A percentile compares a stretch with the other conserved stretches of the same genome.
Conservation (phyloP, 2,797 vertebrate genomes). For the Agapornis canus region DNA sequence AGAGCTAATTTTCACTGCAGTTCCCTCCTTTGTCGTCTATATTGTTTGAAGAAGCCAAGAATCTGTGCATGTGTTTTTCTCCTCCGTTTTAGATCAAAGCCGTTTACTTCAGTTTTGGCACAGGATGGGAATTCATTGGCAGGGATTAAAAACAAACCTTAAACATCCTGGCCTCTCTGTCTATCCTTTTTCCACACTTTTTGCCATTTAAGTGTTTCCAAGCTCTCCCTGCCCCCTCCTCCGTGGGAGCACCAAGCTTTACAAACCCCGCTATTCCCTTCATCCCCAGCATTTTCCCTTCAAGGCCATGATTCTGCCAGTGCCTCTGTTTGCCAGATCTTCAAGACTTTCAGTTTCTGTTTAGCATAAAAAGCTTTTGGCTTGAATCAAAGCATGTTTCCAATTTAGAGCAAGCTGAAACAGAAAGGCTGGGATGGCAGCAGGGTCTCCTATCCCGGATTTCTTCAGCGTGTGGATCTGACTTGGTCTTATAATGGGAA, state of each 20-base stretch:
- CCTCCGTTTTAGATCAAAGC: constrained; percentile 59
- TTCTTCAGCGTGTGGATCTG: neutral
- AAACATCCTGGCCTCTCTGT: constrained; percentile 33
- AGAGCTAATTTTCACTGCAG: neutral
- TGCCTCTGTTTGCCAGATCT: constrained; percentile 20
- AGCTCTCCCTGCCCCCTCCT: neutral
- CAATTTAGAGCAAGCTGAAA: constrained; percentile 1
- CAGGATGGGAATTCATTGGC: constrained; percentile 37
- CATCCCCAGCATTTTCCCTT: neutral
- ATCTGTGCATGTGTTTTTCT: constrained; percentile 18
- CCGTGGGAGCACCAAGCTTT: neutral
- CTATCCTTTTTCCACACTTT: constrained; percentile 25
- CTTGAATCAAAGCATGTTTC: neutral
- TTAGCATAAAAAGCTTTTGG: constrained; percentile 26
- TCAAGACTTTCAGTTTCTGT: constrained; percentile 64
- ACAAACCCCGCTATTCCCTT: neutral
- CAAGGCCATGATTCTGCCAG: neutral
- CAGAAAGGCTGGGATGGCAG: neutral
- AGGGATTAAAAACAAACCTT: constrained; percentile 21
- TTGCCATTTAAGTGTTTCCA: constrained; percentile 10
- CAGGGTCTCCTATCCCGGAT: neutral
- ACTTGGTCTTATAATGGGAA: neutral
- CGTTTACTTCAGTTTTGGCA: constrained; percentile 62
- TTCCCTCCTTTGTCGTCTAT: constrained; percentile 47
- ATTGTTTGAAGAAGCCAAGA: constrained; percentile 30